Percentiles rank a stretch among this genome's conserved stretches.
Evolutionary conservation across 2,113 vertebrate genomes (phyloP).

Genomic region (Turdus rufiventris): DNA sequence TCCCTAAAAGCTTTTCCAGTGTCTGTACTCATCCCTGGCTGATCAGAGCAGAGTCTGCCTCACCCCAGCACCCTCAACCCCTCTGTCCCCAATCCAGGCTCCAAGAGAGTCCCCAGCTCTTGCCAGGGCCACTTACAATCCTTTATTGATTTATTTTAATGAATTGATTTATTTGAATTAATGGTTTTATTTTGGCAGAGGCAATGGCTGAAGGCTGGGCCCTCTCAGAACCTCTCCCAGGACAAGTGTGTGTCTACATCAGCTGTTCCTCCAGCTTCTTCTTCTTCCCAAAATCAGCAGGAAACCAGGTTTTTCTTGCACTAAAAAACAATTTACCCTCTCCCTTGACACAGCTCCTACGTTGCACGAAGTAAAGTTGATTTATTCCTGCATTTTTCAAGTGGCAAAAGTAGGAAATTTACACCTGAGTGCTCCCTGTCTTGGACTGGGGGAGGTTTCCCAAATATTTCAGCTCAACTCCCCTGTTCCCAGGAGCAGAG

Average conservation of each 20-base stretch:
- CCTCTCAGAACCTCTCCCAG: rapidly evolving
- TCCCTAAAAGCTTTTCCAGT: not conserved
- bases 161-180: not conserved
- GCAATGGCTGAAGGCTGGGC: not conserved
- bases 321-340: not conserved
- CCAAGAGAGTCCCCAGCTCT: not conserved
- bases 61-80: not conserved
- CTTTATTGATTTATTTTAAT: not conserved
- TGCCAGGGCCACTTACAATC: not conserved
- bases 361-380: not conserved
- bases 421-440: not conserved
- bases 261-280: not conserved
- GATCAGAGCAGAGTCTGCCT: rapidly evolving
- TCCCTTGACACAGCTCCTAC: not conserved
- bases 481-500: not conserved
- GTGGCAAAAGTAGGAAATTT: not conserved
- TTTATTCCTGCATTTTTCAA: not conserved
- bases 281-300: not conserved
- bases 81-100: not conserved
- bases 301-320: not conserved
- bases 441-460: not conserved
- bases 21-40: not conserved
- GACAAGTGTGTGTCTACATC: rapidly evolving
- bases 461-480: not conserved
- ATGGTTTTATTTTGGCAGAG: not conserved